Conservation (phyloP, 92 coral and sea anemone genomes). For the Bergia puertoricense region DNA sequence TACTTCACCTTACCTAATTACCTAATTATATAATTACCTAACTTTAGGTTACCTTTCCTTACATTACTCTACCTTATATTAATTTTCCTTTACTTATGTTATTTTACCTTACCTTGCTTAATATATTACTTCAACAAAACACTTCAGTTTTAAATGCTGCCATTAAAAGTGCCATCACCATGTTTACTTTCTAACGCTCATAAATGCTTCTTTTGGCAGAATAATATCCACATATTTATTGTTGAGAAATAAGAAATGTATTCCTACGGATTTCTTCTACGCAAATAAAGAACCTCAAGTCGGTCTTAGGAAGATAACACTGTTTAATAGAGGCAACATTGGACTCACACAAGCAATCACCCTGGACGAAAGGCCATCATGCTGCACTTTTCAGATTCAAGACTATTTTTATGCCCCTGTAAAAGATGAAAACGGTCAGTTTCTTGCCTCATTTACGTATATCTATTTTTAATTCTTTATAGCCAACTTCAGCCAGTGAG, state of each 20-base stretch:
- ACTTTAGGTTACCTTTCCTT: not conserved
- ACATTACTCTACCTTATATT: too few species aligned
- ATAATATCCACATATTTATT: not conserved
- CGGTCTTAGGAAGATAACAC: not conserved
- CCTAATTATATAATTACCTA: too few species aligned
- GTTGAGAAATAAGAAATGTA: not conserved
- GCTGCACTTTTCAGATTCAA: slow-evolving; percentile 9
- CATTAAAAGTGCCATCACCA: not conserved
- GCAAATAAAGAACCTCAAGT: not conserved
- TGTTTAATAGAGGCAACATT: not conserved
- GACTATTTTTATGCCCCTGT: slow-evolving; percentile 24
- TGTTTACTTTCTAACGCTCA: too few species aligned
- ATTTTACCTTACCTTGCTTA: too few species aligned
- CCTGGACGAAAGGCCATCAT: not conserved
- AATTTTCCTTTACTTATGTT: too few species aligned
- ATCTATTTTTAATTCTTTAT: too few species aligned
- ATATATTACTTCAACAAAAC: too few species aligned
- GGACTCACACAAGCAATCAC: slow-evolving; percentile 18
- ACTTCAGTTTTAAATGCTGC: not conserved
- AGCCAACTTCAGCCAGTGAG: too few species aligned
- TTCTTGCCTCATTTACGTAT: too few species aligned
- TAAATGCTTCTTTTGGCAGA: not conserved
- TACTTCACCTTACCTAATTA: not conserved
- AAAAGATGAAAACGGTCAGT: not conserved
- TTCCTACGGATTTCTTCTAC: slow-evolving; percentile 20